Base-by-base conservation (phyloP, 2,797 vertebrate genomes). In the Megaceryle alcyon region DNA sequence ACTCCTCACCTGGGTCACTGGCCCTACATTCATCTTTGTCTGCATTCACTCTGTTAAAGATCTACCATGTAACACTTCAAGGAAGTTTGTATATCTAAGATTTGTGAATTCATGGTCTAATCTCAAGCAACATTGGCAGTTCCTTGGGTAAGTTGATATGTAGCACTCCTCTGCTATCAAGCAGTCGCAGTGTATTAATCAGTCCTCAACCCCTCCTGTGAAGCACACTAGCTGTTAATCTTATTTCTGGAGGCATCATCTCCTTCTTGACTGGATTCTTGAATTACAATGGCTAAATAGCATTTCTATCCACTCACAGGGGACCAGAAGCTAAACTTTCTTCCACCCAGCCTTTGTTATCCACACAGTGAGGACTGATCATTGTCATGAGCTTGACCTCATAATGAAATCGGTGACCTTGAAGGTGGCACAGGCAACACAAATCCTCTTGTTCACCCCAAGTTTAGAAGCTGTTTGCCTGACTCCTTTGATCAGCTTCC, bases 191-290 rank as follows among this genome's bases (percentile, higher is more conserved):
- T 31, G 56, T 60, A 88, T 93, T 92, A 94, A 82, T 92, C 93
- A 97, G 80, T 70, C 56, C 81, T 95, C 71, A 53, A 91, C 75
- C 90, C 66, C 35, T 94, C 90, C 95, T 92, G 66, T 94, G 88
- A 95, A 90, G 71, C 48, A 60, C 48, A 25, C 51, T 93, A 66
- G 90, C 51, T 92, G 92, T 96, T 97, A 92, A 96, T 96, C 88
- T 87, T 82, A 64, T 93, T 96, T 94, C 92, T 92, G 82, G 83
- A 91, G 92, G 90, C 83, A 92, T 57, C 1, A 2, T 86, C 92
- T 92, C 78, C 83, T 93, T 54, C 83, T 96, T 95, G 64, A 57
- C 90, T 44, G 44, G 75, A 89, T 86, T 53, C 86, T 87, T 93
- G 86, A 93, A 96, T 77, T 73, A 93, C 88, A 96, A 95, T 86